Evolutionary conservation across 2,797 vertebrate species (phyloP), one percentile per base, ranked within the genome.

Genomic region (Cheirogaleus major): DNA sequence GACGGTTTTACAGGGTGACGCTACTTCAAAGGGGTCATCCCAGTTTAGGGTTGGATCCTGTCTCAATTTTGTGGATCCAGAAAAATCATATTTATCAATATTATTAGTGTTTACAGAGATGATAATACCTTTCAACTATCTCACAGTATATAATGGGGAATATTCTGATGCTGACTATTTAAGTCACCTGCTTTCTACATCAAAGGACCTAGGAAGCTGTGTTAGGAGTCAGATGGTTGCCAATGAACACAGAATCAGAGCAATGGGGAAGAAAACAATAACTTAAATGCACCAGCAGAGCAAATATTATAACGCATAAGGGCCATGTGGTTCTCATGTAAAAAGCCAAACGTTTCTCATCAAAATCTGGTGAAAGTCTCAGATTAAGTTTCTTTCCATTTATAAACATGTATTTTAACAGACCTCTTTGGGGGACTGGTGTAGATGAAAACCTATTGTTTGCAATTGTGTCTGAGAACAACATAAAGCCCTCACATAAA

Each of bases 311-410:
- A 48, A 96, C 41, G 6, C 72, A n/a, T 41, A 94, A 38, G 25
- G 17, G 1, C 17, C 52, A 5, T 82, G 30, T 45, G 38, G 18
- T 93, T 93, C 52, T 72, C n/a, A 11, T 76, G 27, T 80, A 84
- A 38, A 91, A 85, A 87, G 30, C 4, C 59, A 91, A 55, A 76
- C 23, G 3, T 6, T 80, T 84, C 57, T 91, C 35, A 30, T 65
- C 23, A 88, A 86, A 95, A 94, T 82, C 38, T n/a, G 22, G 15
- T 69, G 2, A 52, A 78, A 79, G 7, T 63, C 20, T 76, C 70
- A 81, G 3, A 52, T 57, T 91, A 30, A 85, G 32, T 70, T 92
- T 25, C 70, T 88, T 97, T 95, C 48, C 57, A 70, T 50, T 93
- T 86, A 89, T 65, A 86, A 96, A 73, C 50, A 72, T 38, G 11